Base-by-base conservation (phyloP, 2,888 invertebrate genomes). In the Elgonia sp. region DNA sequence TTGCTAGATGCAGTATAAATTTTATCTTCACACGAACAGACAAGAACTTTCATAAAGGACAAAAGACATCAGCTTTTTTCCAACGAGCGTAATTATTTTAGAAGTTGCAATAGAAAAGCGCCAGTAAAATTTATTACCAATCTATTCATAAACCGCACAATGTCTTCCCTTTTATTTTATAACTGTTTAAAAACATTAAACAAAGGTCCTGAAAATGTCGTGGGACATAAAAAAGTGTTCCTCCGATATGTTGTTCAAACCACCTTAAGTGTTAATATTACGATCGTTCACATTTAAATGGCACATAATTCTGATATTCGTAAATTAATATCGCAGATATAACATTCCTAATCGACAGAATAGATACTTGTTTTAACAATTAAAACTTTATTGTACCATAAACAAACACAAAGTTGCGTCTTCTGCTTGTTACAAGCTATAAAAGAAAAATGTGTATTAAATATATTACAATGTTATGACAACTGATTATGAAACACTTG, bases 1-100 rank as follows among this genome's bases (percentile, higher is more conserved):
- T 60, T 80, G 46, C 57, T 83, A 75, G 69, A 83, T 69, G 67
- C 50, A 37, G 60, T 21, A 37, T 75, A 60, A 75, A 83, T 75
- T 75, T 72, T 39, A 55, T 39, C 65, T 73, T 73, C 39, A 65
- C 75, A 75, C 55, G 50, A 75, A 57, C 69, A 75, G 69, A 67
- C 14, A 18, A 67, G 21, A 60, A 20, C 57, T 80, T 82, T 73
- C 55, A 73, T 82, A 72, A 73, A 82, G 42, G 29, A 65, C 55
- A 57, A 69, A 18, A 37, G 50, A 70, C 63, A 63, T 18, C 50
- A 63, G 46, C 40, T 81, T 50, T 81, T 70, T 70, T 60, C 4
- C 16, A 60, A 7, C 60, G 7, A n/a, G 21, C 40, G 60, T 9
- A 40, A 62, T 53, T 80, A 81, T 72, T 70, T 53, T 70, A 70